Evolutionary conservation across 2,797 vertebrate species (phyloP).

Genomic region (Poeciliopsis infans): DNA sequence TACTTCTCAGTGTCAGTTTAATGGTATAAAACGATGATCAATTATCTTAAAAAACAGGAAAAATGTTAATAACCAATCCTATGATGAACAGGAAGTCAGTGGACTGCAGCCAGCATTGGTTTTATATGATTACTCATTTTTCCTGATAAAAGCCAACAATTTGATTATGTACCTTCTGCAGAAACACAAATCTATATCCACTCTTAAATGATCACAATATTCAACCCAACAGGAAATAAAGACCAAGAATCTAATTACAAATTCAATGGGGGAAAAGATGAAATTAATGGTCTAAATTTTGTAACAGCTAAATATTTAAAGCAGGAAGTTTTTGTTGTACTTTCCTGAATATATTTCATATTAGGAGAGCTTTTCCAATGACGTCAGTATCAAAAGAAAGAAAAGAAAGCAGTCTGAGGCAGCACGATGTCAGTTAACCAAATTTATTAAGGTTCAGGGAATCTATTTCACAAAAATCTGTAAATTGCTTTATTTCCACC

Average conservation of each 20-base stretch:
- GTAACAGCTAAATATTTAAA: neutral
- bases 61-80: neutral
- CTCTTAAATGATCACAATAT: neutral
- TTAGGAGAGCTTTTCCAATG: constrained; percentile 3
- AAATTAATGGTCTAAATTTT: neutral
- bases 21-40: neutral
- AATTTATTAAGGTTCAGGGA: constrained; percentile 6
- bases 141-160: neutral
- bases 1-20: neutral
- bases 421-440: neutral
- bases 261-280: neutral
- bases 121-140: neutral
- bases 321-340: neutral
- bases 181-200: neutral
- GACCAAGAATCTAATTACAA: neutral
- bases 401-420: neutral
- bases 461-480: constrained; percentile 6
- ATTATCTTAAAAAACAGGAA: neutral
- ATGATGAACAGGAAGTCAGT: neutral
- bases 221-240: neutral
- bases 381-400: neutral
- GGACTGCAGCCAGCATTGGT: neutral
- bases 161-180: neutral
- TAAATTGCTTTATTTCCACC: constrained; percentile 7
- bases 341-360: neutral